phyloP scores from a whole-genome alignment of 2,797 vertebrate species.

The Manis pentadactyla region DNA sequence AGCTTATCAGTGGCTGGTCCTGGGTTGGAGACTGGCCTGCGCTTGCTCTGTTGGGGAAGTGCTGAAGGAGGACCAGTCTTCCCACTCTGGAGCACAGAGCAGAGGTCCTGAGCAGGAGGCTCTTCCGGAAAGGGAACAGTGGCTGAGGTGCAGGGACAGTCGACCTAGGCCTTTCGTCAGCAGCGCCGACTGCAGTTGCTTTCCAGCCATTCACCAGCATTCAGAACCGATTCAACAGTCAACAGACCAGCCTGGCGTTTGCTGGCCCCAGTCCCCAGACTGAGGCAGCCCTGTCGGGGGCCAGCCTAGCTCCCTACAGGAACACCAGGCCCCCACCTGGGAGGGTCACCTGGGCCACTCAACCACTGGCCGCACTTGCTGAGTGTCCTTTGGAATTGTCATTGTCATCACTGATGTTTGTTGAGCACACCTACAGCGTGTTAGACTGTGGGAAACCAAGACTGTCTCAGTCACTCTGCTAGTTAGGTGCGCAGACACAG shows the following conservation, averaged over 20 bases:
- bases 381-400: neutral
- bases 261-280: neutral
- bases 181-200: neutral
- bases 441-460: neutral
- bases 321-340: neutral
- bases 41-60: neutral
- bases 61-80: neutral
- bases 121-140: neutral
- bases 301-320: neutral
- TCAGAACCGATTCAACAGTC: slow-evolving; percentile 36
- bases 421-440: neutral
- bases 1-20: neutral
- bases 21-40: neutral
- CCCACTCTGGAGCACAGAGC: neutral
- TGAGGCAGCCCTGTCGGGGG: neutral
- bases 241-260: neutral
- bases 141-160: neutral
- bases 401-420: neutral
- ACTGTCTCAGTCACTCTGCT: neutral
- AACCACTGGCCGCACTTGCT: neutral
- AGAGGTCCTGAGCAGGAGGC: neutral
- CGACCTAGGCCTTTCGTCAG: neutral
- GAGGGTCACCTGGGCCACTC: neutral
- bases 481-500: neutral
- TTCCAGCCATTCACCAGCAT: slow-evolving; percentile 41